Evolutionary conservation across 2,113 vertebrate species (phyloP).

Genomic region (Melanotaenia duboulayi): DNA sequence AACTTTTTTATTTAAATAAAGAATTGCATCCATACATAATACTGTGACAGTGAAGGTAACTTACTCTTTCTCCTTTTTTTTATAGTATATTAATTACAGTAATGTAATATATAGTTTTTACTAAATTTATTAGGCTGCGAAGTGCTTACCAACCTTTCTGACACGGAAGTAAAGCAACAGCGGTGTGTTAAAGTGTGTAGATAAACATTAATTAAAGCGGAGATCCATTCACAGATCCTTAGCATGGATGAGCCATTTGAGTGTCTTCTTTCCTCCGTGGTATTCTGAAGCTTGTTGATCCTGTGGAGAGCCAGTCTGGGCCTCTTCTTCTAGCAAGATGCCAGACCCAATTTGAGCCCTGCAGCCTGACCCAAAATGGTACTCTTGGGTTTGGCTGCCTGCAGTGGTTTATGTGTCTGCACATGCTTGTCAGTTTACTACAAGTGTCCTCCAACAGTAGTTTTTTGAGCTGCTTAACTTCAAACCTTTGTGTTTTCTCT

Average conservation of each 20-base stretch:
- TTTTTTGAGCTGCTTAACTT: slow-evolving; percentile 12
- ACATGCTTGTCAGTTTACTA: slow-evolving; percentile 1
- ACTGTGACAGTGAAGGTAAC: no score
- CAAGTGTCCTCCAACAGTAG: not conserved
- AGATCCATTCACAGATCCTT: slow-evolving; percentile 2
- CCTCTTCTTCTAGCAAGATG: slow-evolving; percentile 51
- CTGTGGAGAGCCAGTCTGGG: slow-evolving; percentile 61
- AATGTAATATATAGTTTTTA: not conserved
- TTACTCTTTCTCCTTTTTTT: not conserved
- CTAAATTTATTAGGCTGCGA: not conserved
- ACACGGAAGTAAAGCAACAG: not conserved
- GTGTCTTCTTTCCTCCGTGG: slow-evolving; percentile 14
- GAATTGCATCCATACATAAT: no score
- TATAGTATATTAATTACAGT: not conserved
- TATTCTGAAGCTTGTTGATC: slow-evolving; percentile 29
- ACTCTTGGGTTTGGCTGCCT: slow-evolving; percentile 55
- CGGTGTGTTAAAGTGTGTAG: not conserved
- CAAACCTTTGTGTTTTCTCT: slow-evolving; percentile 30
- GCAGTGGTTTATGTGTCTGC: slow-evolving; percentile 26
- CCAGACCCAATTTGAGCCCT: slow-evolving; percentile 54
- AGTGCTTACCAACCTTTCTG: not conserved
- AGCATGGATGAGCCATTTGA: slow-evolving; percentile 11
- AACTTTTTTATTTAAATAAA: no score
- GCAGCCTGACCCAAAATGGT: slow-evolving; percentile 56
- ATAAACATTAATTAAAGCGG: not conserved